phyloP scores from a whole-genome alignment of 2,888 invertebrate species.

The Rhagonycha lutea region DNA sequence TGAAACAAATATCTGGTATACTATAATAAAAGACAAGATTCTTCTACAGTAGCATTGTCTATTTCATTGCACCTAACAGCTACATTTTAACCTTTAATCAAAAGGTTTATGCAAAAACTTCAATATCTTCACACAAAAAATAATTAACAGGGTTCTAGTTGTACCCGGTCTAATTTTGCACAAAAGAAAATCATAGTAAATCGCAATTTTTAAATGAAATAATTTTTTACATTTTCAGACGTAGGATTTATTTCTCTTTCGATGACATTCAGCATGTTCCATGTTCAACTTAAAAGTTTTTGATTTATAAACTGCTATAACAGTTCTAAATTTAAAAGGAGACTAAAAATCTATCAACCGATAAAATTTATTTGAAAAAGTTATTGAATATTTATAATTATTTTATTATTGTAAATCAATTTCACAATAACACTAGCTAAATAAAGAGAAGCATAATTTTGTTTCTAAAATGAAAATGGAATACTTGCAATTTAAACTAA shows the following conservation, averaged over 20 bases:
- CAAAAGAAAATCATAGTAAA: background rate
- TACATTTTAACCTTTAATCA: too few species aligned
- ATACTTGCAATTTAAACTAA: background rate
- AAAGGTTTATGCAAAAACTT: too few species aligned
- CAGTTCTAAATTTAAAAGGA: background rate
- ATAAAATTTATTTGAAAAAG: background rate
- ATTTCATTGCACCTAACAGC: too few species aligned
- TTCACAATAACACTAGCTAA: background rate
- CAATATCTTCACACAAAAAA: too few species aligned
- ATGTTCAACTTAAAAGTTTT: background rate
- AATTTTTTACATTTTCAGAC: background rate
- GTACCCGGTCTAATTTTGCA: too few species aligned
- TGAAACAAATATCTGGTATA: too few species aligned
- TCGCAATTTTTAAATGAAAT: background rate
- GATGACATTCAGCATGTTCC: background rate
- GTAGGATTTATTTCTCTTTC: background rate
- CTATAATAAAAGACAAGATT: too few species aligned
- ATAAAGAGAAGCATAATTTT: background rate
- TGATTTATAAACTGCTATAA: background rate
- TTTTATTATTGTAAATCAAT: background rate
- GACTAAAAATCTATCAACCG: background rate
- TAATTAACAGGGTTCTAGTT: too few species aligned
- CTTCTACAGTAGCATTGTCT: too few species aligned
- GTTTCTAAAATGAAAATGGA: background rate
- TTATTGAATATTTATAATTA: background rate